Conservation (phyloP, 2,888 invertebrate species). For the Philopedon plagiatum region DNA sequence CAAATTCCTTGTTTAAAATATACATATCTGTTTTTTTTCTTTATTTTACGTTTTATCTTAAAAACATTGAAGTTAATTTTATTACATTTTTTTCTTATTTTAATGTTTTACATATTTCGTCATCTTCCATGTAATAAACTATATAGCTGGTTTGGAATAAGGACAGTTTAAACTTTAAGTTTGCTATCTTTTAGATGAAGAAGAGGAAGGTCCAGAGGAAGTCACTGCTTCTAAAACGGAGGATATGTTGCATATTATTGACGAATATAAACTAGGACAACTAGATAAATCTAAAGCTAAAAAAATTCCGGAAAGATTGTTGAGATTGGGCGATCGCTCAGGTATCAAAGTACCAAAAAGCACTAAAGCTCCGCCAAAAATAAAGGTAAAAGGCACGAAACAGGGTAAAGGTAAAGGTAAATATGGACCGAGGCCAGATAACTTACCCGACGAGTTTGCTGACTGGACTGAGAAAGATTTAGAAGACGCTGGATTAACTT, state of each 20-base stretch:
- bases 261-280: slow-evolving; percentile 34
- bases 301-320: slow-evolving; percentile 23
- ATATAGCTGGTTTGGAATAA: no score
- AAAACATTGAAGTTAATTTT: no score
- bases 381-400: slow-evolving; percentile 36
- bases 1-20: no score
- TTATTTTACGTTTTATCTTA: no score
- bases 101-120: no score
- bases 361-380: slow-evolving; percentile 22
- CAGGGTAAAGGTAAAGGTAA: slow-evolving; percentile 13
- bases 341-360: slow-evolving; percentile 34
- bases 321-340: slow-evolving; percentile 23
- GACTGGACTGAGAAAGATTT: slow-evolving; percentile 40
- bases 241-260: slow-evolving; percentile 35
- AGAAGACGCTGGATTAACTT: slow-evolving; percentile 36
- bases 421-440: slow-evolving; percentile 20
- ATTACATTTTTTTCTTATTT: no score
- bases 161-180: no score
- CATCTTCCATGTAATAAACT: no score
- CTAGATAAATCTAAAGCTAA: slow-evolving; percentile 35
- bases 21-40: no score
- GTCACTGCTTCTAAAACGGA: slow-evolving; percentile 19
- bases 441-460: slow-evolving; percentile 29
- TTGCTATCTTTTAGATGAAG: neutral
- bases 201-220: slow-evolving; percentile 18